These are phyloP conservation scores for Larimichthys polyactis DNA, from an alignment of 2,113 vertebrate genomes.

Conservation along the genomic window DNA sequence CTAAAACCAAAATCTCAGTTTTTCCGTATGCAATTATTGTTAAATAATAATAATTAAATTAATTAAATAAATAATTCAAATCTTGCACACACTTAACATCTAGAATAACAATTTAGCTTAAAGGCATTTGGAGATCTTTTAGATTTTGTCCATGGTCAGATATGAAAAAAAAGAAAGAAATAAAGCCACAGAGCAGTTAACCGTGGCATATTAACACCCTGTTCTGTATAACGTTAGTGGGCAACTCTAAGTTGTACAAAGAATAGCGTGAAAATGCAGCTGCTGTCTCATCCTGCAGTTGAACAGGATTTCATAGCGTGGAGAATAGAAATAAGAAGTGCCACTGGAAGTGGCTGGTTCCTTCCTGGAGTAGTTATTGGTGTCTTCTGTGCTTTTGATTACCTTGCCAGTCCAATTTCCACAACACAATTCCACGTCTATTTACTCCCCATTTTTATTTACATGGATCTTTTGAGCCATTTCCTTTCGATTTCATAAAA, in stretches of 20 bases:
- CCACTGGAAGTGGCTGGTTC: conserved; percentile 69
- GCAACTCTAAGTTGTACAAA: conserved; percentile 67
- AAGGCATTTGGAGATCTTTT: neutral
- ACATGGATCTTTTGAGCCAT: conserved; percentile 54
- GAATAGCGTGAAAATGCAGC: conserved; percentile 77
- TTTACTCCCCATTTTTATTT: conserved; percentile 69
- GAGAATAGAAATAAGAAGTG: conserved; percentile 77
- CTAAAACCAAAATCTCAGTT: neutral
- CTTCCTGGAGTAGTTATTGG: conserved; percentile 73
- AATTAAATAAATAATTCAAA: neutral
- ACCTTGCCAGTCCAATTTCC: conserved; percentile 63
- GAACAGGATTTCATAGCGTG: conserved; percentile 81
- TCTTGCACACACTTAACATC: neutral
- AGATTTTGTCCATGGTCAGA: neutral
- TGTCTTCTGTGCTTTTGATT: conserved; percentile 73
- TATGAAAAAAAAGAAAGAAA: neutral
- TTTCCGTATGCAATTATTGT: neutral
- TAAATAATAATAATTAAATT: no score
- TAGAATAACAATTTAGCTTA: neutral
- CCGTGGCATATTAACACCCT: neutral
- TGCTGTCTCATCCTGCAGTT: conserved; percentile 72
- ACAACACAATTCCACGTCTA: conserved; percentile 74
- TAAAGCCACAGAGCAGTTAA: conserved; percentile 15
- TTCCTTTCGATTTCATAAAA: conserved; percentile 40
- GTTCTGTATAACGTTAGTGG: conserved; percentile 58